phyloP scores from a whole-genome alignment of 64 coral and sea anemone species.

The Trachythela sp. region DNA sequence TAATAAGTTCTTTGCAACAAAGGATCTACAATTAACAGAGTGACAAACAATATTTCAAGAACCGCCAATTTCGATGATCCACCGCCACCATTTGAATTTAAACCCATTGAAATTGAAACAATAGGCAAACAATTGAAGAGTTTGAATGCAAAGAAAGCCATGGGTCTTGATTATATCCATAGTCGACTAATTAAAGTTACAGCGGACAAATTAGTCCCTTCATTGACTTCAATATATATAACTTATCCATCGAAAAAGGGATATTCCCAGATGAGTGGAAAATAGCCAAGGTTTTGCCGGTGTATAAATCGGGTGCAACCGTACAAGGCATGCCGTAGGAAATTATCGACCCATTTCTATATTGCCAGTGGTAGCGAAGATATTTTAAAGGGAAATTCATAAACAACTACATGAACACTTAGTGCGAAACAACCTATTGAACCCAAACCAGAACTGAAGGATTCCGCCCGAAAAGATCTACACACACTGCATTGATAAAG shows the following conservation, averaged over 20 bases:
- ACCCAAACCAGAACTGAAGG: too few relatives aligned
- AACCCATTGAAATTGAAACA: too few relatives aligned
- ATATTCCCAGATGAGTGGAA: conserved; percentile 33
- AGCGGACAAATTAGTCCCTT: conserved; percentile 23
- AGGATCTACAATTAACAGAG: background rate
- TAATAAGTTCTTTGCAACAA: conserved; percentile 40
- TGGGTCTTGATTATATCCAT: conserved; percentile 11
- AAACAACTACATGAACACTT: too few relatives aligned
- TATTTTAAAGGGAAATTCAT: too few relatives aligned
- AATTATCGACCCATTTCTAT: conserved; percentile 32
- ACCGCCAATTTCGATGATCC: too few relatives aligned
- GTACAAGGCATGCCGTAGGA: conserved; percentile 24
- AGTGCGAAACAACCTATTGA: too few relatives aligned
- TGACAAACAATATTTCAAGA: background rate
- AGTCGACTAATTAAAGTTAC: conserved; percentile 3
- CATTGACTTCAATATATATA: conserved; percentile 30
- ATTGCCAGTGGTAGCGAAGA: conserved; percentile 29
- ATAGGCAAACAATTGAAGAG: too few relatives aligned
- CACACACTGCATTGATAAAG: background rate
- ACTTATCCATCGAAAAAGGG: conserved; percentile 29
- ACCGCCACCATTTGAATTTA: too few relatives aligned
- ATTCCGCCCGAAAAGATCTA: too few relatives aligned
- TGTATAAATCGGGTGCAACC: conserved; percentile 42
- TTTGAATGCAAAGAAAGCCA: background rate
- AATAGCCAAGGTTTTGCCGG: conserved; percentile 27